Conservation (phyloP, 2,113 vertebrate genomes). For the Atrichornis clamosus region DNA sequence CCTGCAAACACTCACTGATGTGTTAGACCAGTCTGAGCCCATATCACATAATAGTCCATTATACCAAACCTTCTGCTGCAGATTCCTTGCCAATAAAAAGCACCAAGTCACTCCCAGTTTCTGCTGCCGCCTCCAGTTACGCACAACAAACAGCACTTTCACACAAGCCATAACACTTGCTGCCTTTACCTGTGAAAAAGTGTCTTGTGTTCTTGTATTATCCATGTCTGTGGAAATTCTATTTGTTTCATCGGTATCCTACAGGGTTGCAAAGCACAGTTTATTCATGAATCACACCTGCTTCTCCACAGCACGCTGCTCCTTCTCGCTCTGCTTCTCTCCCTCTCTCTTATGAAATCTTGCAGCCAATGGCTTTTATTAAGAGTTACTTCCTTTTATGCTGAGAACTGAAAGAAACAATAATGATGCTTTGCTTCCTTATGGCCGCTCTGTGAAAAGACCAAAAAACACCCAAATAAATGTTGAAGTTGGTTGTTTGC, state of each 20-base stretch:
- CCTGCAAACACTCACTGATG: not conserved
- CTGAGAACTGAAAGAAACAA: not conserved
- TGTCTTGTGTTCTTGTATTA: not conserved
- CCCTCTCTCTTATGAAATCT: not conserved
- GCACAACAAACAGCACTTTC: not conserved
- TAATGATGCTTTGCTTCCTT: not conserved
- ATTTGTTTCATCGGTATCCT: not conserved
- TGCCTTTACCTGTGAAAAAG: slow-evolving; percentile 59
- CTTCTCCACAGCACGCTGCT: not conserved
- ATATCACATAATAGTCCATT: not conserved
- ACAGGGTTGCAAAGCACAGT: not conserved
- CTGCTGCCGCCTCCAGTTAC: not conserved
- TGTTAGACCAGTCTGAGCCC: not conserved
- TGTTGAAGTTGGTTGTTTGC: not conserved
- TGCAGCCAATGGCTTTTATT: slow-evolving; percentile 36
- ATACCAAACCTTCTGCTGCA: not conserved
- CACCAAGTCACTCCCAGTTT: not conserved
- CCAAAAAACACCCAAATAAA: not conserved
- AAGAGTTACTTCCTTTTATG: slow-evolving; percentile 38
- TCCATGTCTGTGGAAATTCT: not conserved
- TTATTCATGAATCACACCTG: not conserved
- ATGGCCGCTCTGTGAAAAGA: not conserved
- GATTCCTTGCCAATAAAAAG: not conserved
- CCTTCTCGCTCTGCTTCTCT: not conserved
- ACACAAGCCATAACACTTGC: not conserved